Evolutionary conservation across 2,113 vertebrate species (phyloP).

Genomic region (Sylvia atricapilla): DNA sequence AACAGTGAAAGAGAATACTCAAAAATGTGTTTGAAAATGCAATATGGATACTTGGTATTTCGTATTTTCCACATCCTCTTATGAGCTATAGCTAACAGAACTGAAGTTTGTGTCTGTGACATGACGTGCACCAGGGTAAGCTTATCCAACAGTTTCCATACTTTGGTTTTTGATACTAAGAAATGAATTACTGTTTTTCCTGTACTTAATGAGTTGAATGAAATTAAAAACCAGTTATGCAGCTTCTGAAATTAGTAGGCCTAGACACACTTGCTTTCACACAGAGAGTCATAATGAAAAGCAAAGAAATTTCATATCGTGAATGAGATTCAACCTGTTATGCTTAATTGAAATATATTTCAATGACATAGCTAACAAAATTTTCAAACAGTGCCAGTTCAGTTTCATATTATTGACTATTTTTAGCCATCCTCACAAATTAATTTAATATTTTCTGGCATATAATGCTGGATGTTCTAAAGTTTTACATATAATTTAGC

Average conservation of each 20-base stretch:
- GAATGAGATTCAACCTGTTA: neutral
- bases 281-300: neutral
- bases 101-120: neutral
- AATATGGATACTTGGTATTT: neutral
- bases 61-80: neutral
- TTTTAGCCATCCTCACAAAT: neutral
- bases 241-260: neutral
- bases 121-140: neutral
- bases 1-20: neutral
- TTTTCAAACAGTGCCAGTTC: neutral
- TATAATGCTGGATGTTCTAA: neutral
- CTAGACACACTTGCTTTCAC: neutral
- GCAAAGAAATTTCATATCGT: neutral
- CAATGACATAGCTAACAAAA: neutral
- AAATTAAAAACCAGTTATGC: neutral
- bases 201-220: neutral
- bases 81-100: neutral
- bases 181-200: neutral
- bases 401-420: neutral
- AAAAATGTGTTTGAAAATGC: neutral
- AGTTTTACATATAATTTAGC: neutral
- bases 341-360: neutral
- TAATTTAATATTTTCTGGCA: neutral
- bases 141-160: neutral
- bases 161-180: neutral